These are phyloP conservation scores for Pentalonia nigronervosa DNA, from an alignment of 1,140 invertebrate genomes.

Conservation along the genomic window DNA sequence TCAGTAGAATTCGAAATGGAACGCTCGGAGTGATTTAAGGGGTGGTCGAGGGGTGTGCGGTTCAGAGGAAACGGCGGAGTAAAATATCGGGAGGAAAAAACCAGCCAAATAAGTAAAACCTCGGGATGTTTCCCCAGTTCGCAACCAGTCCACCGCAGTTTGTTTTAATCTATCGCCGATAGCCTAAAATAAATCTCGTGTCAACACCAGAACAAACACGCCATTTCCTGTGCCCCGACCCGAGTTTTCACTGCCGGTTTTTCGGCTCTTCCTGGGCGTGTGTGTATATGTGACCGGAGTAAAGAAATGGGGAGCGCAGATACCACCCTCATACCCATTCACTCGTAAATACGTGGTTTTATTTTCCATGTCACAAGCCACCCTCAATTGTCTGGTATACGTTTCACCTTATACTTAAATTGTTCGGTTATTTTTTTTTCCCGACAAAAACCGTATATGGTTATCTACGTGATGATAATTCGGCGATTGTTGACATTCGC, in stretches of 20 bases:
- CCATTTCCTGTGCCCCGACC: slow-evolving; percentile 28
- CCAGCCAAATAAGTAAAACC: slow-evolving; percentile 38
- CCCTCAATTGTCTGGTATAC: slow-evolving; percentile 5
- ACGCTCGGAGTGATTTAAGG: slow-evolving; percentile 15
- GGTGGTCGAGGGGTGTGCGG: background rate
- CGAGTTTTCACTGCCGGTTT: slow-evolving; percentile 5
- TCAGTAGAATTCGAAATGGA: slow-evolving; percentile 31
- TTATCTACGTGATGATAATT: background rate
- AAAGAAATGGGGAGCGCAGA: background rate
- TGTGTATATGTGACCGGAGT: background rate
- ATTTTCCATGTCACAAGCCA: slow-evolving; percentile 3
- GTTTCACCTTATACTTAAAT: background rate
- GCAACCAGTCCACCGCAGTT: slow-evolving; percentile 52
- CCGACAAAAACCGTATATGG: background rate
- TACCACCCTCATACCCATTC: background rate
- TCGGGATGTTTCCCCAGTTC: slow-evolving; percentile 21
- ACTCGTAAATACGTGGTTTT: background rate
- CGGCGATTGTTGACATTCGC: background rate
- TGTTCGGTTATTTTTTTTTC: background rate
- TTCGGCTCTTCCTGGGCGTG: slow-evolving; percentile 16
- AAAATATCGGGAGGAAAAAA: slow-evolving; percentile 15
- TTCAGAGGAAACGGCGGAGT: background rate
- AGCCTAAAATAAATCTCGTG: slow-evolving; percentile 54
- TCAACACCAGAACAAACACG: slow-evolving; percentile 51
- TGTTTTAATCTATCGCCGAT: slow-evolving; percentile 52